Percentiles rank a stretch among this genome's conserved stretches.
phyloP scores from a whole-genome alignment of 2,797 vertebrate species.

The Crenuchus spilurus region DNA sequence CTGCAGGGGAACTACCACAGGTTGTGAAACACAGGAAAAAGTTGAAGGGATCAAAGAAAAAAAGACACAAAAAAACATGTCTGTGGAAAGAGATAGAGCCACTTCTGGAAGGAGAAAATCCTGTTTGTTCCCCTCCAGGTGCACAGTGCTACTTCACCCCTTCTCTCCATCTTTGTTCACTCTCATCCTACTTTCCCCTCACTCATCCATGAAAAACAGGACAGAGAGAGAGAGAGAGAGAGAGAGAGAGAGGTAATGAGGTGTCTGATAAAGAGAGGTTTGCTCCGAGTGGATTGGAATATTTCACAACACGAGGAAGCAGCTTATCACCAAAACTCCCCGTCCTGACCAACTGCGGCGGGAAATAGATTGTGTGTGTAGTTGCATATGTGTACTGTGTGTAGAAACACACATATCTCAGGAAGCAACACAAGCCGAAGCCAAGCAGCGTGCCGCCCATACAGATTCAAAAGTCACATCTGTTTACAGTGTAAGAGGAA shows the following conservation, averaged over 20 bases:
- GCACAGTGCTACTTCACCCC: background rate
- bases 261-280: background rate
- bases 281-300: background rate
- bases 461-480: too few relatives aligned
- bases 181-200: slow-evolving; percentile 20
- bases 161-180: background rate
- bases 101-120: slow-evolving; percentile 30
- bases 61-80: slow-evolving; percentile 13
- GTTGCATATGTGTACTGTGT: background rate
- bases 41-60: slow-evolving; percentile 35
- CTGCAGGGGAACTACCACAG: background rate
- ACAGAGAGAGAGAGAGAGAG: background rate
- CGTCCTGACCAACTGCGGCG: background rate
- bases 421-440: too few relatives aligned
- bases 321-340: slow-evolving; percentile 10
- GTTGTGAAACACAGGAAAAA: background rate
- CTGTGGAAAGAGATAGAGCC: slow-evolving; percentile 29
- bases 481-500: too few relatives aligned
- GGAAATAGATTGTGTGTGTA: background rate
- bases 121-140: slow-evolving; percentile 15
- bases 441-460: too few relatives aligned
- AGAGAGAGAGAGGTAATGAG: slow-evolving; percentile 7
- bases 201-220: slow-evolving; percentile 12
- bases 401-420: too few relatives aligned
- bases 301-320: background rate